A percentile compares a stretch with the other conserved stretches of the same genome.
These are phyloP conservation scores for Carettochelys insculpta DNA, from an alignment of 2,113 vertebrate genomes.

Conservation along the genomic window DNA sequence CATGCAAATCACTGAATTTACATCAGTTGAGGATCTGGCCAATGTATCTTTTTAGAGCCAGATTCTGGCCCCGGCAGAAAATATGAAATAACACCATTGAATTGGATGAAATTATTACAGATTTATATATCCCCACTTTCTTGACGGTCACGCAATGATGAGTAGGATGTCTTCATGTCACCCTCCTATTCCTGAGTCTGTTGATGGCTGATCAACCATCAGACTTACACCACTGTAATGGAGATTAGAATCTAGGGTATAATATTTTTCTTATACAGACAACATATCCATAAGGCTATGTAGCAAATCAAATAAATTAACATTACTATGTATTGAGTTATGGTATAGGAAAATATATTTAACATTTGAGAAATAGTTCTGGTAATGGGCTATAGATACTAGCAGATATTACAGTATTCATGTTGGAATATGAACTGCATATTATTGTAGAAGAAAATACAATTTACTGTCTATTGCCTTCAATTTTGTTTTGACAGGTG, in stretches of 20 bases:
- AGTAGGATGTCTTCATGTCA: too few relatives aligned
- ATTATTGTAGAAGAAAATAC: conserved; percentile 75
- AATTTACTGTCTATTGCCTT: conserved; percentile 74
- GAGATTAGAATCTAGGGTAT: conserved; percentile 22
- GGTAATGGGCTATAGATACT: conserved; percentile 64
- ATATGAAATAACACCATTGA: background rate
- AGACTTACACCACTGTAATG: conserved; percentile 24
- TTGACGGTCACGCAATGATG: too few relatives aligned
- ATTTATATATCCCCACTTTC: too few relatives aligned
- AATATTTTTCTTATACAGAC: conserved; percentile 47
- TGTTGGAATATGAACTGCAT: conserved; percentile 63
- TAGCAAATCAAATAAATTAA: conserved; percentile 43
- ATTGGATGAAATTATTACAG: background rate
- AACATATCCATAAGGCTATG: conserved; percentile 26
- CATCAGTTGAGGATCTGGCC: background rate
- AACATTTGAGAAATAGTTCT: conserved; percentile 60
- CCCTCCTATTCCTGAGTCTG: too few relatives aligned
- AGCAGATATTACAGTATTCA: conserved; percentile 70
- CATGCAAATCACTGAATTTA: background rate
- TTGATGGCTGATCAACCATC: too few relatives aligned
- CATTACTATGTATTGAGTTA: conserved; percentile 50
- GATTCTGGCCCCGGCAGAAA: background rate
- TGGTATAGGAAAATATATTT: conserved; percentile 51
- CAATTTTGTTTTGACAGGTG: conserved; percentile 73
- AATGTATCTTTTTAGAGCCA: background rate